Evolutionary conservation across 2,113 vertebrate genomes (phyloP).

Genomic region (Microcebus lehilahytsara): DNA sequence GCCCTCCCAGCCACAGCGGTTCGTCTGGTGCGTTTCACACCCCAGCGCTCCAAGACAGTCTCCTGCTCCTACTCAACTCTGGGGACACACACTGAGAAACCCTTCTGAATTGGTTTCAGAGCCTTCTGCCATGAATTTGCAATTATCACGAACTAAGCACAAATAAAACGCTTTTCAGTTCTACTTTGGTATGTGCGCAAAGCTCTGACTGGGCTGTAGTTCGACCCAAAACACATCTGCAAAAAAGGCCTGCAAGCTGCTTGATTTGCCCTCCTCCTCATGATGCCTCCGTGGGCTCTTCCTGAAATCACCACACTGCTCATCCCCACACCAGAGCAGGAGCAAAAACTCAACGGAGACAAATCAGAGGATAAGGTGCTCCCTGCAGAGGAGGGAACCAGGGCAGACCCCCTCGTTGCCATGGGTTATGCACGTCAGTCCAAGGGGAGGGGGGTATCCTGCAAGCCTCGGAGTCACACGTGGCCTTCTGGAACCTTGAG

Average conservation of each 20-base stretch:
- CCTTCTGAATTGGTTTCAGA: neutral
- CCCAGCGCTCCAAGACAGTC: slow-evolving; percentile 28
- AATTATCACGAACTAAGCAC: neutral
- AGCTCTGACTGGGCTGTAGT: neutral
- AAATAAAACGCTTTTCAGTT: neutral
- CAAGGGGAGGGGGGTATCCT: neutral
- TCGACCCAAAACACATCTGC: neutral
- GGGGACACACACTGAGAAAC: neutral
- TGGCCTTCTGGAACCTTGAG: too few relatives aligned
- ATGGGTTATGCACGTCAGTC: neutral
- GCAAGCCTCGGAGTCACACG: too few relatives aligned
- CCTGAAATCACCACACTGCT: neutral
- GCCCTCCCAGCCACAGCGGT: slow-evolving; percentile 18
- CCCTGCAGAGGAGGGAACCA: neutral
- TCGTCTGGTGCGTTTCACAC: slow-evolving; percentile 32
- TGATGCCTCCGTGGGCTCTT: neutral
- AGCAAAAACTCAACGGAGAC: neutral
- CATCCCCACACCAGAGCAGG: neutral
- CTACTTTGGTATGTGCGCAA: neutral
- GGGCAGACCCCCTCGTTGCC: neutral
- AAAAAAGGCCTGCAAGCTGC: neutral
- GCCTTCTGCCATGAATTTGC: neutral
- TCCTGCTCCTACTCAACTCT: neutral
- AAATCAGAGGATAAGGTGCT: neutral
- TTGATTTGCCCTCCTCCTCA: neutral